Evolutionary conservation across 2,113 vertebrate species (phyloP).

Genomic region (Pterophyllum scalare): DNA sequence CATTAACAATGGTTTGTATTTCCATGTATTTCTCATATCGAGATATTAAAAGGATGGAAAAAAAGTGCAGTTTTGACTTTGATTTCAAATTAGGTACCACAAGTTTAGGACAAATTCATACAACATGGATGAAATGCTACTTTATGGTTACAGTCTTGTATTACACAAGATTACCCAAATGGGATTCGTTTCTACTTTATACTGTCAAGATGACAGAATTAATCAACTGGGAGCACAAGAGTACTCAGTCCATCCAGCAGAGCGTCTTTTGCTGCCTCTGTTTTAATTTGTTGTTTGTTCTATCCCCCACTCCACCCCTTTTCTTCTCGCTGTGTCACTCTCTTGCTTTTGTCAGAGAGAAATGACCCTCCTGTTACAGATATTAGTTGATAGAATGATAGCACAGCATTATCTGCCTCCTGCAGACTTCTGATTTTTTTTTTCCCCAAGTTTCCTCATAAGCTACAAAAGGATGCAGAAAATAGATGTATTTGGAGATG

Average conservation of each 20-base stretch:
- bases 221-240: not conserved
- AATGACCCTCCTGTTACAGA: slow-evolving; percentile 28
- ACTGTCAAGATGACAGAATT: not conserved
- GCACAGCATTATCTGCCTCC: slow-evolving; percentile 23
- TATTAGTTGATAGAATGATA: slow-evolving; percentile 32
- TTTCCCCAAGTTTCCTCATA: slow-evolving; percentile 10
- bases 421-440: slow-evolving; percentile 26
- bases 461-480: slow-evolving; percentile 24
- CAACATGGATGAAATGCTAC: too few species aligned
- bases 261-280: not conserved
- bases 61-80: slow-evolving; percentile 18
- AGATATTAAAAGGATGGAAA: not conserved
- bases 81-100: not conserved
- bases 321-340: not conserved
- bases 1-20: not conserved
- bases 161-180: not conserved
- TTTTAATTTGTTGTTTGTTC: slow-evolving; percentile 22
- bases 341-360: slow-evolving; percentile 31
- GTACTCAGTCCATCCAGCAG: not conserved
- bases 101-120: not conserved
- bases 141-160: not conserved
- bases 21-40: not conserved
- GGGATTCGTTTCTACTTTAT: not conserved
- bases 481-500: slow-evolving; percentile 48
- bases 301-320: slow-evolving; percentile 5